phyloP scores from a whole-genome alignment of 1,140 invertebrate genomes.

The Meloidogyne chitwoodi region DNA sequence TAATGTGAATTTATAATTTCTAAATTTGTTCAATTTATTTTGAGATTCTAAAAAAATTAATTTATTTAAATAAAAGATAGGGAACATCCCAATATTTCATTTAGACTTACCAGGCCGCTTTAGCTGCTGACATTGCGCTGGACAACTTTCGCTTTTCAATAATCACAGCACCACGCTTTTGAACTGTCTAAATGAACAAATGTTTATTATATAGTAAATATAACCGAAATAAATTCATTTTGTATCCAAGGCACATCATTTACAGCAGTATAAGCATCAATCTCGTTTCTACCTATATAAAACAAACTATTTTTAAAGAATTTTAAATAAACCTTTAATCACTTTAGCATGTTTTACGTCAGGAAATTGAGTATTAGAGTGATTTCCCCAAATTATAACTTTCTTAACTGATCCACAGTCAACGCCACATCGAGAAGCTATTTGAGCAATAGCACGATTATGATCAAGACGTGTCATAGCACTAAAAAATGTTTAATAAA shows the following conservation, averaged over 20 bases:
- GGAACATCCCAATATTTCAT: too few species aligned
- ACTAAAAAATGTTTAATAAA: conserved; percentile 54
- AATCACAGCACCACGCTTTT: conserved; percentile 92
- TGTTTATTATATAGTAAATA: not conserved
- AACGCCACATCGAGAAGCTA: conserved; percentile 65
- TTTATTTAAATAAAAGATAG: too few species aligned
- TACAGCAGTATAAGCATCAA: conserved; percentile 69
- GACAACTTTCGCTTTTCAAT: conserved; percentile 95
- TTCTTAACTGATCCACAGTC: conserved; percentile 75
- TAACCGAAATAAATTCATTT: conserved; percentile 73
- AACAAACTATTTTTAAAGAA: not conserved
- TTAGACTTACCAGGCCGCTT: conserved; percentile 81
- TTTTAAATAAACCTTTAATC: conserved; percentile 38
- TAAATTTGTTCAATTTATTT: too few species aligned
- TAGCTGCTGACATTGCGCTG: conserved; percentile 93
- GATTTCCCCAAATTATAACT: conserved; percentile 98
- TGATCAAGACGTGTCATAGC: conserved; percentile 98
- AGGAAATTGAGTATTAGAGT: conserved; percentile 96
- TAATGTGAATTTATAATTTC: too few species aligned
- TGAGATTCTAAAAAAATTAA: not conserved
- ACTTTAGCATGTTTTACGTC: conserved; percentile 78
- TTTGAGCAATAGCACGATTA: conserved; percentile 83
- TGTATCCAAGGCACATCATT: conserved; percentile 79
- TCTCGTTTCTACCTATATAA: conserved; percentile 34
- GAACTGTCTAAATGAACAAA: conserved; percentile 74